These are phyloP conservation scores for Poeciliopsis infans DNA, from an alignment of 2,797 vertebrate genomes.

Conservation along the genomic window DNA sequence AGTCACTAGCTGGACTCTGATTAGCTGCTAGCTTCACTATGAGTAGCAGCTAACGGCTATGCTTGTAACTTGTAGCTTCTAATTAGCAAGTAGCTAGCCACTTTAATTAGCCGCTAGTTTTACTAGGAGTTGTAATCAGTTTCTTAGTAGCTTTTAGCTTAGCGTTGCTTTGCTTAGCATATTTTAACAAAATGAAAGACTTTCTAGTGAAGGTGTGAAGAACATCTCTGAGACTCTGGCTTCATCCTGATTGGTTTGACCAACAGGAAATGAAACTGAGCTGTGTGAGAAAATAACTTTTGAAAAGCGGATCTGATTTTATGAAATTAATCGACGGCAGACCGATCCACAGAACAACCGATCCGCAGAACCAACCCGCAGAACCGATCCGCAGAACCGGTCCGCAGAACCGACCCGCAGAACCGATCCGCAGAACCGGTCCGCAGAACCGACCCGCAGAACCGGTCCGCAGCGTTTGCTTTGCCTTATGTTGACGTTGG, in stretches of 20 bases:
- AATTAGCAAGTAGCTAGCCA: too few relatives aligned
- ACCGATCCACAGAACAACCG: neutral
- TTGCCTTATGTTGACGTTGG: constrained; percentile 3
- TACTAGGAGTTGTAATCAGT: too few relatives aligned
- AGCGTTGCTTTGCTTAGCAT: too few relatives aligned
- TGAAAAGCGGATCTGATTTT: neutral
- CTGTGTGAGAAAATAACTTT: neutral
- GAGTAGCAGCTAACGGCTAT: too few relatives aligned
- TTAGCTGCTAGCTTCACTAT: too few relatives aligned
- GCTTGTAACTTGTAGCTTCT: too few relatives aligned
- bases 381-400: neutral
- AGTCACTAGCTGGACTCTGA: too few relatives aligned
- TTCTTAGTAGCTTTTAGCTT: too few relatives aligned
- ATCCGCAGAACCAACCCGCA: neutral
- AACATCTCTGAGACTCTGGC: neutral
- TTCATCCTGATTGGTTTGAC: neutral
- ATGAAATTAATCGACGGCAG: neutral
- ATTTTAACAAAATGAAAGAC: too few relatives aligned
- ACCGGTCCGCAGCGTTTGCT: neutral
- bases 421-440: neutral
- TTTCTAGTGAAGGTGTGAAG: too few relatives aligned
- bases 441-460: neutral
- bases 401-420: neutral
- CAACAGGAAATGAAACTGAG: neutral
- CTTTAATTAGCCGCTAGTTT: too few relatives aligned